Base-by-base conservation (phyloP, 2,888 invertebrate species). In the Frankliniella intonsa region DNA sequence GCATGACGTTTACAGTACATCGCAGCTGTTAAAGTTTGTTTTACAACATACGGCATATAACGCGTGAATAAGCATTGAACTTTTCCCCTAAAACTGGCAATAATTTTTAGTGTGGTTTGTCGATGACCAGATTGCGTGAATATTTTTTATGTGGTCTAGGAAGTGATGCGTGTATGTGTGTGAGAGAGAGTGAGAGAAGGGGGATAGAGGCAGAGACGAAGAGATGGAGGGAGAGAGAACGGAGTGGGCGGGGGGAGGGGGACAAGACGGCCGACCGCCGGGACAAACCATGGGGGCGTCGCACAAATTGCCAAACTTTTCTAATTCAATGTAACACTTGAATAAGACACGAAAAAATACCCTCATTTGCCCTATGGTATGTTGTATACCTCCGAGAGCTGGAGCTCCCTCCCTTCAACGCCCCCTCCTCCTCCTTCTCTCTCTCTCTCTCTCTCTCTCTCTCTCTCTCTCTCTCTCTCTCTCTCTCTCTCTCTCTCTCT, bases 321-420 rank as follows among this genome's bases (percentile, higher is more conserved):
- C 69, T 76, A 76, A 76, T 76, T 76, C 69, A 76, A 76, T 76
- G 69, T 76, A 76, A 76, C 69, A 7, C 69, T 76, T 76, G 69
- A 76, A 76, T 76, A 76, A 76, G 69, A 76, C 69, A 22, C 25
- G 69, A 22, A 76, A 76, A 76, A 76, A 76, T 76, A 76, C 69
- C 25, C 69, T 76, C 69, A 76, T 76, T 76, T 76, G 69, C 25
- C 22, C 25, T n/a, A 25, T 22, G 69, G 38, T 38, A 38, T 38
- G 38, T 38, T 38, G 38, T 38, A 38, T 38, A 38, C 38, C 5
- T 38, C 38, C 5, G 38, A 38, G 38, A 38, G 2, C 38, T 38
- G 38, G 38, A 38, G 38, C 5, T 38, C 38, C 5, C 38, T 5
- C 5, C 38, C 38, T 2, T 5, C 3, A 38, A 38, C 2, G 5